Evolutionary conservation across 2,797 vertebrate species (phyloP), one percentile per base, ranked within the genome.

Genomic region (Takifugu rubripes): DNA sequence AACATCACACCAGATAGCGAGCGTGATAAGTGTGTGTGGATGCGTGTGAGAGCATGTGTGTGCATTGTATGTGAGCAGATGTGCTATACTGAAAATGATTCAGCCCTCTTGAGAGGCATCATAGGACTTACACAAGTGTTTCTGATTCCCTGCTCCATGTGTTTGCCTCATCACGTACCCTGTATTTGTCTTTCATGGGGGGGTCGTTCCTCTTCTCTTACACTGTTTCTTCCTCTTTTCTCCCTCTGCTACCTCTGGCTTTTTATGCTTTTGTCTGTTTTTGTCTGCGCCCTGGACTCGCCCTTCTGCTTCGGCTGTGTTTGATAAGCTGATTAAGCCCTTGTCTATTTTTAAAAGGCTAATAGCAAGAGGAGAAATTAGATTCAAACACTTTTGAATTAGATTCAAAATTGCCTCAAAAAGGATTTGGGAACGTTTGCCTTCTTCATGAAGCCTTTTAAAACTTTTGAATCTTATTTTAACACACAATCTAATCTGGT

Each of bases 71-170:
- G 54, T 59, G 29, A 61, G 52, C 51, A 45, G 24, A 47, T 36
- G 54, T 68, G 44, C 54, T 66, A 42, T 44, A 52, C 45, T 50
- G 48, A 65, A 72, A 65, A 62, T 45, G 56, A 78, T 75, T 59
- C 2, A 6, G 5, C 48, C 47, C 70, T 66, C 56, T 42, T 44
- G 58, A 61, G 56, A 71, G 11, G 2, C 49, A 17, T 14, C 40
- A 21, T 58, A 36, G 36, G 42, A 70, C 54, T 56, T 62, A 54
- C 49, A 54, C 62, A 25, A 61, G 44, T 56, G 52, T 60, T 43
- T 54, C 52, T 62, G 56, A 61, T 53, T 29, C 4, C 56, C 24
- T 40, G 36, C 36, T 17, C 6, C 11, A 5, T 1, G 2, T 43
- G 2, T 43, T 40, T 11, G 16, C 3, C 36, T 46, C 48, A 25